phyloP scores from a whole-genome alignment of 2,888 invertebrate species.

The Dryomyza anilis region DNA sequence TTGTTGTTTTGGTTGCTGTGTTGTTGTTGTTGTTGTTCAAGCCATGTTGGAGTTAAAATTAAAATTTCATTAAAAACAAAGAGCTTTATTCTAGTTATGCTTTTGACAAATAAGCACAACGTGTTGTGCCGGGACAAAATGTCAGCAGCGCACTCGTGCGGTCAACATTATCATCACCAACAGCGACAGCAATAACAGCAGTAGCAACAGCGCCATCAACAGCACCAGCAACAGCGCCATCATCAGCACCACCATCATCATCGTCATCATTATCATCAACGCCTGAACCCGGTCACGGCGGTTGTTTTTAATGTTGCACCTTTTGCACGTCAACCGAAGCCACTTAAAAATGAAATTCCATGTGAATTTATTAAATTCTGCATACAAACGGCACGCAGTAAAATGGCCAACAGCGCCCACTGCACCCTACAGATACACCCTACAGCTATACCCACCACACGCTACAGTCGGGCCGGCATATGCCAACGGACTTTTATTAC shows the following conservation, averaged over 20 bases:
- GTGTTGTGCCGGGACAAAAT: no score
- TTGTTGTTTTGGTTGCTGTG: no score
- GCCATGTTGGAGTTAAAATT: neutral
- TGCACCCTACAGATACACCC: neutral
- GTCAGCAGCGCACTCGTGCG: neutral
- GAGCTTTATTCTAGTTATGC: constrained; percentile 8
- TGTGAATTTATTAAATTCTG: constrained; percentile 2
- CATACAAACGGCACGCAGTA: neutral
- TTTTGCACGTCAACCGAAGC: neutral
- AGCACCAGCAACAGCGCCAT: no score
- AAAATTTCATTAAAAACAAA: constrained; percentile 10
- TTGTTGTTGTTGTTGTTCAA: neutral
- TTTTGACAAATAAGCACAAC: constrained; percentile 8
- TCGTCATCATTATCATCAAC: no score
- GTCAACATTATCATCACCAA: no score
- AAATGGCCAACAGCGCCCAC: neutral
- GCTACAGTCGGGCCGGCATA: neutral
- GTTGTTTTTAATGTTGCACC: constrained; percentile 4
- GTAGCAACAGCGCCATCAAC: no score
- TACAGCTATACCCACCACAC: neutral
- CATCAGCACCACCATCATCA: no score
- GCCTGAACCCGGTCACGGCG: neutral
- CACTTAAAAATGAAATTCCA: constrained; percentile 1
- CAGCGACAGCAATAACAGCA: no score
- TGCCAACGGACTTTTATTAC: neutral